Evolutionary conservation across 2,113 vertebrate genomes (phyloP).

Genomic region (Chitala chitala): DNA sequence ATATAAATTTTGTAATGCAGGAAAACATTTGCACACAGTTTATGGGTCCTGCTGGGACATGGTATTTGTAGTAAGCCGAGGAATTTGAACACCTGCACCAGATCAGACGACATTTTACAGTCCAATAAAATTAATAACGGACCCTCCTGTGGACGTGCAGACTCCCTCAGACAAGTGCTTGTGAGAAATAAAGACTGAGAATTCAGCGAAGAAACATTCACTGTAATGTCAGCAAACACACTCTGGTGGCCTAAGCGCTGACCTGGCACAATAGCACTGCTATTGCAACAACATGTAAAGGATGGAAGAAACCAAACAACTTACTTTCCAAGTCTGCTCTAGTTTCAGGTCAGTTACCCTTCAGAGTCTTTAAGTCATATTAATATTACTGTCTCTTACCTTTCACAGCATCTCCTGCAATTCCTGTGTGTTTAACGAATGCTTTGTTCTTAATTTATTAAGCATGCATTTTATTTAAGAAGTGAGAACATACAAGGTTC

Average conservation of each 20-base stretch:
- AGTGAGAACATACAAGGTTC: no score
- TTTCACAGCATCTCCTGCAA: no score
- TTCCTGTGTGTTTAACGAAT: no score
- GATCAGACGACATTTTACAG: neutral
- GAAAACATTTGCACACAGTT: constrained; percentile 49
- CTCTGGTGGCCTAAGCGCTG: neutral
- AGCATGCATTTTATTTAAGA: no score
- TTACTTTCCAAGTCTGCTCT: no score
- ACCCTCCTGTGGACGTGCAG: neutral
- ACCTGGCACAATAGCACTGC: neutral
- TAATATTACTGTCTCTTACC: no score
- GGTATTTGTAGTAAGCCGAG: constrained; percentile 28
- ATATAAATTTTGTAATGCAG: constrained; percentile 53
- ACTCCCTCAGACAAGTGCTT: neutral
- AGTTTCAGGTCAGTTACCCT: no score
- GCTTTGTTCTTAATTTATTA: no score
- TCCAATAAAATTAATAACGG: neutral
- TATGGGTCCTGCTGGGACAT: constrained; percentile 38
- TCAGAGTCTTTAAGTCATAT: no score
- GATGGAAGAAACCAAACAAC: no score
- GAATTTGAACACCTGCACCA: neutral
- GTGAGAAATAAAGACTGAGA: neutral
- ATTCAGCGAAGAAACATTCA: neutral
- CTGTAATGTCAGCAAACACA: neutral
- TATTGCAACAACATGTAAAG: neutral